Percentiles rank a stretch among this genome's conserved stretches.
These are phyloP conservation scores for Antheraea assamensis DNA, from an alignment of 2,888 invertebrate genomes.

Conservation along the genomic window DNA sequence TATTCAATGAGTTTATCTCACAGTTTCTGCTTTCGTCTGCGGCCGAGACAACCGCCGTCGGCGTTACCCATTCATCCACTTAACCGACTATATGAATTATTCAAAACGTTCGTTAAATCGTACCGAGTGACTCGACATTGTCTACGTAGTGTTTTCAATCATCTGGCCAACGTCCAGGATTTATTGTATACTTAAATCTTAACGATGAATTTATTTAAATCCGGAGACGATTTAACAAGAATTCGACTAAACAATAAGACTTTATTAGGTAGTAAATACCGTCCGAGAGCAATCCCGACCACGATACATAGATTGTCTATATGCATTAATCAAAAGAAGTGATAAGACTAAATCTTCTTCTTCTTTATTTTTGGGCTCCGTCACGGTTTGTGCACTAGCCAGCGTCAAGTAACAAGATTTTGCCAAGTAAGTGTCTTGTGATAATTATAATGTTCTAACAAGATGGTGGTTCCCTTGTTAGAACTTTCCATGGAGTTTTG, in stretches of 20 bases:
- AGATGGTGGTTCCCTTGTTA: no score
- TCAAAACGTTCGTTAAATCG: constrained; percentile 8
- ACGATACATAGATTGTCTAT: no score
- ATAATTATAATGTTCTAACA: no score
- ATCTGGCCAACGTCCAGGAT: neutral
- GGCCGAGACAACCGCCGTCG: neutral
- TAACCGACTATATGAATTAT: neutral
- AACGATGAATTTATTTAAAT: neutral
- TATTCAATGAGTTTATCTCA: neutral
- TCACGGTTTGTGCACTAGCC: no score
- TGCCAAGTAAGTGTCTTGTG: no score
- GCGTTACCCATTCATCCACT: neutral
- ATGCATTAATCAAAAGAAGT: no score
- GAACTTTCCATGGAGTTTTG: no score
- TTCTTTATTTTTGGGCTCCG: no score
- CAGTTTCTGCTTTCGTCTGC: neutral
- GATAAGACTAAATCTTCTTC: no score
- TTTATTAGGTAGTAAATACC: no score
- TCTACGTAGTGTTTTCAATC: neutral
- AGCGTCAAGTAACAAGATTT: no score
- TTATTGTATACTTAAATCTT: neutral
- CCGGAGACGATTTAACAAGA: neutral
- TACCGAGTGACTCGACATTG: neutral
- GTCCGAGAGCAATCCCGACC: no score
- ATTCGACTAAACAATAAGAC: neutral